These are phyloP conservation scores for Caenorhabditis latens DNA, from an alignment of 1,140 invertebrate genomes.

Conservation along the genomic window DNA sequence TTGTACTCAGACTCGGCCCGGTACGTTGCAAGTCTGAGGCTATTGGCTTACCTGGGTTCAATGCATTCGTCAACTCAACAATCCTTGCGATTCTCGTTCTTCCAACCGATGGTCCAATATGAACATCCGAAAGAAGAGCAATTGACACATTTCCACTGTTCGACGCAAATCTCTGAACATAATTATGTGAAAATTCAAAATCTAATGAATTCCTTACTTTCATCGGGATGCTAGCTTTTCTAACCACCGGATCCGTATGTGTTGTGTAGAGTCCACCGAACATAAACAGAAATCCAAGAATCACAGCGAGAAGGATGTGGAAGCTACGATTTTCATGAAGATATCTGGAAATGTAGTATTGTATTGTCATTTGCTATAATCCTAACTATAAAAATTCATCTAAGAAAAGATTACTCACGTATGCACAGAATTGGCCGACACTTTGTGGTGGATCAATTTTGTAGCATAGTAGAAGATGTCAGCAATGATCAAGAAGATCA, in stretches of 20 bases:
- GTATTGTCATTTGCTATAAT: no score
- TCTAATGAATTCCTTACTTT: background rate
- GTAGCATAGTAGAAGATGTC: conserved; percentile 6
- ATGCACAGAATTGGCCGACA: background rate
- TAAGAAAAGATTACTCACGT: conserved; percentile 20
- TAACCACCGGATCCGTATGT: conserved; percentile 47
- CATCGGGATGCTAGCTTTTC: conserved; percentile 52
- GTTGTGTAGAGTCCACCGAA: conserved; percentile 59
- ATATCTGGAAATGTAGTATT: conserved; percentile 7
- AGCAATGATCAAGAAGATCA: conserved; percentile 53
- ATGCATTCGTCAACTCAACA: conserved; percentile 59
- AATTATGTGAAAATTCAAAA: background rate
- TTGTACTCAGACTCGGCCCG: no score
- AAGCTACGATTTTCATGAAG: conserved; percentile 25
- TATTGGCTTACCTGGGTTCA: conserved; percentile 59
- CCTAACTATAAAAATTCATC: background rate
- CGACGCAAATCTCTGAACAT: conserved; percentile 15
- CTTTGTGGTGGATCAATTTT: background rate
- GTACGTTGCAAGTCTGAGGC: no score
- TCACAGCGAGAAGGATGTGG: conserved; percentile 40
- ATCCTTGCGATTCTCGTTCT: conserved; percentile 57
- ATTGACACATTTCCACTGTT: conserved; percentile 31
- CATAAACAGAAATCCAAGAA: conserved; percentile 54
- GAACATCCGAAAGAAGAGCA: conserved; percentile 63
- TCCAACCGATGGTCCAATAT: conserved; percentile 65